A percentile compares a stretch with the other conserved stretches of the same genome.
These are phyloP conservation scores for Phacellophora camtschatica DNA, from an alignment of 30 jellyfish, hydroid and myxozoan genomes.

Conservation along the genomic window DNA sequence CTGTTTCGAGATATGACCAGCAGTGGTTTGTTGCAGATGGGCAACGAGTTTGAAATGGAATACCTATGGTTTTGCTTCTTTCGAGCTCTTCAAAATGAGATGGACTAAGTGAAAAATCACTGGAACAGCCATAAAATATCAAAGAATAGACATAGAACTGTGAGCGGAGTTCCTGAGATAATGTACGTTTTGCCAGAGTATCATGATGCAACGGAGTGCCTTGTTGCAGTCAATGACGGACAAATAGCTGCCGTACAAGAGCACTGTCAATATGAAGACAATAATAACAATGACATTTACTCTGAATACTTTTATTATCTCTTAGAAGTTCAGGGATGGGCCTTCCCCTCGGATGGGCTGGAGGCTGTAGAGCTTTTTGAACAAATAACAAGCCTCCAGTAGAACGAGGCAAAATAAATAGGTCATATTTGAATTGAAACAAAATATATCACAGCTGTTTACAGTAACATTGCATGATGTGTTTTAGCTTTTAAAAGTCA, in stretches of 20 bases:
- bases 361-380: background rate
- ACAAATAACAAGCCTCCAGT: background rate
- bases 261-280: background rate
- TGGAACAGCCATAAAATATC: slow-evolving; percentile 30
- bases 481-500: too few relatives aligned
- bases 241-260: slow-evolving; percentile 6
- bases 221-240: slow-evolving; percentile 7
- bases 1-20: background rate
- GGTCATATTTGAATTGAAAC: too few relatives aligned
- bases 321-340: background rate
- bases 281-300: background rate
- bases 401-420: too few relatives aligned
- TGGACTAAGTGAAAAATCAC: slow-evolving; percentile 21
- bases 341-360: background rate
- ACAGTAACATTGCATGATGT: too few relatives aligned
- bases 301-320: slow-evolving; percentile 23
- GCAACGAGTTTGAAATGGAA: slow-evolving; percentile 16
- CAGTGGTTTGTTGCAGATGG: slow-evolving; percentile 18
- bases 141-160: slow-evolving; percentile 2
- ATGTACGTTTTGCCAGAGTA: slow-evolving; percentile 35
- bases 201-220: background rate
- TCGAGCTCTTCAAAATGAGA: slow-evolving; percentile 15
- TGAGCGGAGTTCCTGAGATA: slow-evolving; percentile 23
- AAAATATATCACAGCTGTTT: too few relatives aligned
- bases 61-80: slow-evolving; percentile 32